Evolutionary conservation across 2,888 invertebrate genomes (phyloP), one percentile per base, ranked within the genome.

Genomic region (Sisyra terminalis): DNA sequence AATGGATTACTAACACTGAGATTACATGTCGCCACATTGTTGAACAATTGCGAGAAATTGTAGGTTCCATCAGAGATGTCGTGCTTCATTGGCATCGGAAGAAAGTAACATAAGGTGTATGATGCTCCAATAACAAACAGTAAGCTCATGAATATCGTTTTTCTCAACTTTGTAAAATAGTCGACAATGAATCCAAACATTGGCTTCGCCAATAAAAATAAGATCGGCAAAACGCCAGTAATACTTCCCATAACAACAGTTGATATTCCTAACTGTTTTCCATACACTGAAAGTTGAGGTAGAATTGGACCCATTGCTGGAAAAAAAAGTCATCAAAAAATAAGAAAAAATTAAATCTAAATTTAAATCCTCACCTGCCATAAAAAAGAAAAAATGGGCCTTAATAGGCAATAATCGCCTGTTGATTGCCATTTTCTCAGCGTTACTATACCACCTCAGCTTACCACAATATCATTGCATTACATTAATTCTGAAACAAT

Each of bases 351-450:
- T 39, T 13, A 42, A 32, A 16, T 16, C 10, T 18, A 29, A 40
- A 36, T 15, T 6, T 7, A 34, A 15, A 35, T n/a, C 35, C 29
- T 76, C 65, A 86, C 87, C 83, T 50, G 81, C 85, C 71, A 87
- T 83, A 52, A 88, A 85, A 57, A 86, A 82, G 63, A 90, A 87
- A 57, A 77, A 90, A 57, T 88, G 88, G 0, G 78, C 77, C 69
- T 90, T 90, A 40, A 90, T 70, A 9, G 88, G 87, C 60, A 89
- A 53, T 40, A 87, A 67, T 35, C 66, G 67, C 50, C 55, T 67
- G 58, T 87, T 78, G 42, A 89, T 69, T 58, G 73, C 73, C 51
- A 73, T 55, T 38, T 7, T 43, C n/a, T 13, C 9, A 13, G 13
- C 10, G 13, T 37, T 37, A 5, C 5, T 24, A 5, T 7, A 24